phyloP scores from a whole-genome alignment of 2,888 invertebrate species.

The Chironomus tentans region DNA sequence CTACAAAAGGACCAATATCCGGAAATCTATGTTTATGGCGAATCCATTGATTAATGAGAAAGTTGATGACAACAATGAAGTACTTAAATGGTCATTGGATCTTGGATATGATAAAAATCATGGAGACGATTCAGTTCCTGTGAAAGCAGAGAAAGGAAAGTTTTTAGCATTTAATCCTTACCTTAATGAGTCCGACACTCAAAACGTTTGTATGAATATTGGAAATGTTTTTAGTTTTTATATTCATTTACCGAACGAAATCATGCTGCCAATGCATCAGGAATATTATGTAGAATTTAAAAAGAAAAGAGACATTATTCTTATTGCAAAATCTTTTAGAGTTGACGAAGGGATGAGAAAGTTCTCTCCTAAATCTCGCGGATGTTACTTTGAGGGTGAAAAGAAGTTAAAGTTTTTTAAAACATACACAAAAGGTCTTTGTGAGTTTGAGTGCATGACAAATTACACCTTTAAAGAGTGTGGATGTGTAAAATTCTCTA shows the following conservation, averaged over 20 bases:
- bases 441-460: neutral
- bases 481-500: neutral
- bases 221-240: neutral
- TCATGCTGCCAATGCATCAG: neutral
- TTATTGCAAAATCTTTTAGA: neutral
- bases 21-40: too few relatives aligned
- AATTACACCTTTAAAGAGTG: neutral
- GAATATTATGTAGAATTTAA: neutral
- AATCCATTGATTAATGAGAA: too few relatives aligned
- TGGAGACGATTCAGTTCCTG: neutral
- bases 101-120: neutral
- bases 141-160: neutral
- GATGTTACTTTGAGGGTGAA: slow-evolving; percentile 5
- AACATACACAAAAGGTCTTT: neutral
- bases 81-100: neutral
- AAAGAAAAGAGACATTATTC: neutral
- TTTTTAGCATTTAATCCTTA: neutral
- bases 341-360: neutral
- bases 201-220: neutral
- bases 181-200: neutral
- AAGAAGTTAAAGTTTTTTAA: neutral
- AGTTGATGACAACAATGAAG: neutral
- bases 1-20: neutral
- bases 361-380: neutral
- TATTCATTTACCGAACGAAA: neutral